These are phyloP conservation scores for Buceros bicornis DNA, from an alignment of 2,797 vertebrate species.

Conservation along the genomic window DNA sequence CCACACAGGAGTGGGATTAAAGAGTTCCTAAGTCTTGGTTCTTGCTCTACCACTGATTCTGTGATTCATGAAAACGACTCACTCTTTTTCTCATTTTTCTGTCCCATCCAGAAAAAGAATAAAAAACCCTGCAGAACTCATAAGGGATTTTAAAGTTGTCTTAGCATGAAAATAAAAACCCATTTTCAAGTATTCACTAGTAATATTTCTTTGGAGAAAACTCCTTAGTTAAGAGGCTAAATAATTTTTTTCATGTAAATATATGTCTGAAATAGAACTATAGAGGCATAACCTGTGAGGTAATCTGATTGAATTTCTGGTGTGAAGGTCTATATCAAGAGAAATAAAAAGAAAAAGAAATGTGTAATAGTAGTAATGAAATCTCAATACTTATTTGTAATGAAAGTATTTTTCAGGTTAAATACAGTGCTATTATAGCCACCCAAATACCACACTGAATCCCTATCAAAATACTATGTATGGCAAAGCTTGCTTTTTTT, in stretches of 20 bases:
- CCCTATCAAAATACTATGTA: not conserved
- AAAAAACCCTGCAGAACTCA: not conserved
- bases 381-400: not conserved
- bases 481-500: not conserved
- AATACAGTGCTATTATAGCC: not conserved
- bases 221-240: not conserved
- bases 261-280: not conserved
- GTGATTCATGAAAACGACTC: not conserved
- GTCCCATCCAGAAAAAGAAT: not conserved
- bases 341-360: not conserved
- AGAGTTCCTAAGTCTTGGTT: not conserved
- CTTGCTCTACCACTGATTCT: not conserved
- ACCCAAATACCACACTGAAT: not conserved
- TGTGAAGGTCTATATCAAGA: not conserved
- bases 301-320: not conserved
- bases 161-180: not conserved
- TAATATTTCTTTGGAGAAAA: not conserved
- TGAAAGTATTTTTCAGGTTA: not conserved
- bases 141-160: not conserved
- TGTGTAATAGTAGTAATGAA: not conserved
- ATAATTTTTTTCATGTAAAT: not conserved
- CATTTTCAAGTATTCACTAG: not conserved
- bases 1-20: not conserved
- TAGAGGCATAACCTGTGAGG: slow-evolving; percentile 32
- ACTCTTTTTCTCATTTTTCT: not conserved